Conservation (phyloP, 1,140 invertebrate genomes). For the Drosophila serrata region DNA sequence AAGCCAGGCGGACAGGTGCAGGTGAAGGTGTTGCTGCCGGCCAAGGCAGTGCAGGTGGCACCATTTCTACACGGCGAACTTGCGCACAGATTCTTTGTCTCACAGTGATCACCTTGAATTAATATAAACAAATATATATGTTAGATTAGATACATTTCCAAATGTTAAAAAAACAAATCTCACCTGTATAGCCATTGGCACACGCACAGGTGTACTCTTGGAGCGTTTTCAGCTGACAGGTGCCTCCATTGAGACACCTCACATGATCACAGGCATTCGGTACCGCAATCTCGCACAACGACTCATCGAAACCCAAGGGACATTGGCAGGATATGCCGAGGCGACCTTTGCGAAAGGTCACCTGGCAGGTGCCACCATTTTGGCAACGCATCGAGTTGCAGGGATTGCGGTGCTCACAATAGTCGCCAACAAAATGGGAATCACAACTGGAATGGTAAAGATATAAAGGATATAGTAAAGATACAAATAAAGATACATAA, state of each 20-base stretch:
- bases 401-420: slow-evolving; percentile 96
- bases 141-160: not conserved
- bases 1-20: slow-evolving; percentile 95
- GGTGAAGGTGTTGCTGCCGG: slow-evolving; percentile 89
- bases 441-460: slow-evolving; percentile 92
- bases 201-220: slow-evolving; percentile 94
- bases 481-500: not conserved
- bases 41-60: slow-evolving; percentile 91
- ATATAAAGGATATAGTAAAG: slow-evolving; percentile 4
- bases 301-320: slow-evolving; percentile 95
- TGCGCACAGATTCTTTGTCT: slow-evolving; percentile 95
- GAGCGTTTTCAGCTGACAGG: slow-evolving; percentile 92
- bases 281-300: slow-evolving; percentile 96
- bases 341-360: slow-evolving; percentile 88
- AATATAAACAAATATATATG: not conserved
- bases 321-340: slow-evolving; percentile 95
- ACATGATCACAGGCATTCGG: slow-evolving; percentile 95
- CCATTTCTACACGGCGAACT: slow-evolving; percentile 95
- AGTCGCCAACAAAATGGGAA: slow-evolving; percentile 95
- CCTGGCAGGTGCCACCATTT: slow-evolving; percentile 96
- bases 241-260: slow-evolving; percentile 94
- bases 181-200: slow-evolving; percentile 93
- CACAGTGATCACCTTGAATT: slow-evolving; percentile 92
- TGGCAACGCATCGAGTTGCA: slow-evolving; percentile 96
- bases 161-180: slow-evolving; percentile 65